Evolutionary conservation across 2,797 vertebrate genomes (phyloP), one percentile per base, ranked within the genome.

Genomic region (Xerus rutilus): DNA sequence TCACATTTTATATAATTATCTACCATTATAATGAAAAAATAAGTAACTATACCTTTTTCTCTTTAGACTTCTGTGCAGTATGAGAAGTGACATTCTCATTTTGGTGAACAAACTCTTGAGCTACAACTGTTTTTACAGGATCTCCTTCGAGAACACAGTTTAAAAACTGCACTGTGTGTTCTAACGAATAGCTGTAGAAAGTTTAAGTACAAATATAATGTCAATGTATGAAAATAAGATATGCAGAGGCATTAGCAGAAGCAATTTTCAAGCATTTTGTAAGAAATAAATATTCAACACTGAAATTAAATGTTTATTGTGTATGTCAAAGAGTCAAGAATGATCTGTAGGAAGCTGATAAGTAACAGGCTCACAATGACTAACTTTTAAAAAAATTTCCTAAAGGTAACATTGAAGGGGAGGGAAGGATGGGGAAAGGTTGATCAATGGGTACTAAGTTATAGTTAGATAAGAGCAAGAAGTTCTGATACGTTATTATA

Each of bases 81-180:
- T 97, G 96, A 89, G 98, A 94, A 98, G 99, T 97, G 93, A 92
- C 81, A 67, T 91, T 97, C 94, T 99, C 98, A 79, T 97, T 98
- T 90, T 92, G 98, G 89, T 99, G 99, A 95, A 91, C 70, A 13
- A 69, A 94, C 92, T 99, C 99, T 95, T 98, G 98, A 47, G 99
- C 99, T 81, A 99, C 96, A 73, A 99, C 99, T 7, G 99, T 99
- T 98, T 99, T 99, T 82, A 99, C 99, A 32, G 99, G 99, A 88
- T 98, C 99, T 96, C 99, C 99, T 57, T 99, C 99, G 97, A 99
- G 98, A 47, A 99, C 98, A 88, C 99, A 99, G 91, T 98, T 99
- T 96, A 99, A 98, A 98, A 99, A 99, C 72, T 99, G 98, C 96
- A 99, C 99, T 0, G 99, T 99, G 97, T 99, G 99, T 64, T 98